Percentiles rank a stretch among this genome's conserved stretches.
These are phyloP conservation scores for Arctia plantaginis DNA, from an alignment of 2,888 invertebrate genomes.

Conservation along the genomic window DNA sequence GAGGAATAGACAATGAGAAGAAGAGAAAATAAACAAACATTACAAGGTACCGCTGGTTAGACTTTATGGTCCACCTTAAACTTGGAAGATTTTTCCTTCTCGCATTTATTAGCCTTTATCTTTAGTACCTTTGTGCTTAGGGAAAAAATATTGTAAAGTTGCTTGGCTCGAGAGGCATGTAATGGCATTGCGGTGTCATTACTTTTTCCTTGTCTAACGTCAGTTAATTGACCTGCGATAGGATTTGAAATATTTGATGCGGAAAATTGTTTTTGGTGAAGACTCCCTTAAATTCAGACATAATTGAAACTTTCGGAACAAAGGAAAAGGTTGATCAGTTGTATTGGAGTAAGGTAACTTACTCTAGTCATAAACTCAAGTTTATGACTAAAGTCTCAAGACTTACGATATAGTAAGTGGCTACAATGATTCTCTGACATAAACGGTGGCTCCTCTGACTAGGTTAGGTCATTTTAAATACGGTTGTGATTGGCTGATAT, in stretches of 20 bases:
- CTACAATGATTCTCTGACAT: no score
- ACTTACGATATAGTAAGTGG: no score
- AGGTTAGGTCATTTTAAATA: no score
- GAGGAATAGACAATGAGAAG: constrained; percentile 55
- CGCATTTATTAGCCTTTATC: constrained; percentile 43
- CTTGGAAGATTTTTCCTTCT: constrained; percentile 31
- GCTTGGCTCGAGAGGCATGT: constrained; percentile 36
- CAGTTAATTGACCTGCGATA: constrained; percentile 16
- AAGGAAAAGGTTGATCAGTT: not conserved
- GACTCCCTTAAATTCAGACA: not conserved
- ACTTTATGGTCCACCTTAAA: constrained; percentile 34
- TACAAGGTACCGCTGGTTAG: constrained; percentile 28
- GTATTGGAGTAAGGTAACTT: not conserved
- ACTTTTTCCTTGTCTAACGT: constrained; percentile 34
- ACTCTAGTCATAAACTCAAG: not conserved
- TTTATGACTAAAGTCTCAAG: no score
- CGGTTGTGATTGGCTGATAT: no score
- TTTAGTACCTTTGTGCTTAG: constrained; percentile 35
- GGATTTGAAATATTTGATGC: constrained; percentile 16
- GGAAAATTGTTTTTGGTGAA: not conserved
- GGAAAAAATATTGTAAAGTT: constrained; percentile 41
- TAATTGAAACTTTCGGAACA: not conserved
- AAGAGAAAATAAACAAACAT: constrained; percentile 47
- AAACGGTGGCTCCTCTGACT: no score
- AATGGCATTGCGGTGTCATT: constrained; percentile 46